Evolutionary conservation across 1,140 invertebrate genomes (phyloP).

Genomic region (Microplitis demolitor): DNA sequence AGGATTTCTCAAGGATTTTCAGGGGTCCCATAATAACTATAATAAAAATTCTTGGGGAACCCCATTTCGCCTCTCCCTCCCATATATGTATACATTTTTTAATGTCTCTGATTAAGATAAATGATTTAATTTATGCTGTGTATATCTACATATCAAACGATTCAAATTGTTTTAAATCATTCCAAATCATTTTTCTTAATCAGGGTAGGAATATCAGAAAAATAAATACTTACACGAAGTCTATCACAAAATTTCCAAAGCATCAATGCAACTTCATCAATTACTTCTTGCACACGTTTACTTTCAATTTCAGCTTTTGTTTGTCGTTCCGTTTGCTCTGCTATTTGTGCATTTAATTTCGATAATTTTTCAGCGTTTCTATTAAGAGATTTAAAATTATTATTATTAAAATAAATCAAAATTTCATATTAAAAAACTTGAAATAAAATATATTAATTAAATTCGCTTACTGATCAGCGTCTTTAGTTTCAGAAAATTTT

Average conservation of each 20-base stretch:
- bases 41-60: too few relatives aligned
- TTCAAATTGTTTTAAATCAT: too few relatives aligned
- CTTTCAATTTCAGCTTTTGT: constrained; percentile 57
- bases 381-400: not conserved
- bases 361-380: constrained; percentile 73
- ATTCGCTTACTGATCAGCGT: constrained; percentile 73
- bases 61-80: too few relatives aligned
- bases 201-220: too few relatives aligned
- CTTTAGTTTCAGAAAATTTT: constrained; percentile 79
- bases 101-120: too few relatives aligned
- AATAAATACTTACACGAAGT: constrained; percentile 43
- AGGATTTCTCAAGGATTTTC: too few relatives aligned
- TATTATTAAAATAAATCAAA: not conserved
- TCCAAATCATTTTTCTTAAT: too few relatives aligned
- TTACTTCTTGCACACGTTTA: constrained; percentile 54
- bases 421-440: not conserved
- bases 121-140: too few relatives aligned
- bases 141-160: too few relatives aligned
- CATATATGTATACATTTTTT: too few relatives aligned
- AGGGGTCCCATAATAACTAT: too few relatives aligned
- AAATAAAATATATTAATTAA: not conserved
- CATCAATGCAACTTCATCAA: constrained; percentile 40
- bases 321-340: constrained; percentile 54
- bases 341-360: constrained; percentile 66
- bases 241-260: constrained; percentile 47